Evolutionary conservation across 1,140 invertebrate species (phyloP).

Genomic region (Philotrypesis tridentata): DNA sequence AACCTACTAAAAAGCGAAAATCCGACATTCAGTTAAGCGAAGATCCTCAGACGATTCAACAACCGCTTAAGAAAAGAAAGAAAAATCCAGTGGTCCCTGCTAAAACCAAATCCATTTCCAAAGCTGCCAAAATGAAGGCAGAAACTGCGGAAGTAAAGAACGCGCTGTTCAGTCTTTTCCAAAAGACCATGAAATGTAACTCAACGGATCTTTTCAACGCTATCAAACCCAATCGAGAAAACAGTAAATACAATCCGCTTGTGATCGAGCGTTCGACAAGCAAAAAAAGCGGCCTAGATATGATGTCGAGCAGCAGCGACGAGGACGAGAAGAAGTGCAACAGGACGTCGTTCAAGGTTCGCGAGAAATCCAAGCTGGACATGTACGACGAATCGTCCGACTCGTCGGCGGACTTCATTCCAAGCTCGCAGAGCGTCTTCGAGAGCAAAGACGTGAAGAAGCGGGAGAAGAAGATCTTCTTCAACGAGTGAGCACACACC

Average conservation of each 20-base stretch:
- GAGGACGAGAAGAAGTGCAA: constrained; percentile 4
- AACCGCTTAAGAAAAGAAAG: neutral
- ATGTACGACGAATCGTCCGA: neutral
- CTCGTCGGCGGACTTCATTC: neutral
- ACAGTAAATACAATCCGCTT: neutral
- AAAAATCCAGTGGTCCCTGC: neutral
- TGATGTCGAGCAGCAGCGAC: neutral
- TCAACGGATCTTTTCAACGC: neutral
- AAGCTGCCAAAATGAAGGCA: neutral
- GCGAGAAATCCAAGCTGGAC: neutral
- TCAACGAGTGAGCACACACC: constrained; percentile 30
- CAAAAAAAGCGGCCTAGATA: neutral
- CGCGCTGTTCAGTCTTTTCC: neutral
- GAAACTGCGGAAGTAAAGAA: neutral
- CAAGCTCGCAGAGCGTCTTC: neutral
- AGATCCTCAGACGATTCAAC: neutral
- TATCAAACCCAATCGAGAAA: neutral
- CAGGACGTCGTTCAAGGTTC: neutral
- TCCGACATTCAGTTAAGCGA: neutral
- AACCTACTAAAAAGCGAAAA: constrained; percentile 14
- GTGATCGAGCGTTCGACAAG: neutral
- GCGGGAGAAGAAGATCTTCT: constrained; percentile 17
- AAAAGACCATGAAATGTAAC: neutral
- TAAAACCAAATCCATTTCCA: neutral
- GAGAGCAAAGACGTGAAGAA: neutral